phyloP scores from a whole-genome alignment of 2,888 invertebrate genomes.

The Pachliopta kotzebuea region DNA sequence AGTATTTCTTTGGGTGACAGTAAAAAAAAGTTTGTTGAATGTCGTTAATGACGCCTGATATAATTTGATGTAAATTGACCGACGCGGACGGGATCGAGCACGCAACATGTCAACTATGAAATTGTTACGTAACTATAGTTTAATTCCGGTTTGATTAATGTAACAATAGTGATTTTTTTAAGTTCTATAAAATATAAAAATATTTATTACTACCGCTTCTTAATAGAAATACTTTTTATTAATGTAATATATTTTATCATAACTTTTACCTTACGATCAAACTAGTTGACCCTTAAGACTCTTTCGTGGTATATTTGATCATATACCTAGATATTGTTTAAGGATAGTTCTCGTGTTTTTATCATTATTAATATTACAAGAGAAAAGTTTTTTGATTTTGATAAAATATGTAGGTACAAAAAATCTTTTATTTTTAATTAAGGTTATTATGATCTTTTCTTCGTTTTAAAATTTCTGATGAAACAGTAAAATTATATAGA shows the following conservation, averaged over 20 bases:
- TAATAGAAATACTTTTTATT: not conserved
- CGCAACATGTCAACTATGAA: slow-evolving; percentile 78
- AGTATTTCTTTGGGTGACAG: slow-evolving; percentile 35
- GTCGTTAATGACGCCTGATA: slow-evolving; percentile 72
- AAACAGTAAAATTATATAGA: slow-evolving; percentile 62
- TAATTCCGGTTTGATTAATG: slow-evolving; percentile 66
- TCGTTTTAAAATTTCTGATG: slow-evolving; percentile 44
- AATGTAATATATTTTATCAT: no score
- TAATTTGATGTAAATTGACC: slow-evolving; percentile 78
- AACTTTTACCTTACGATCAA: no score
- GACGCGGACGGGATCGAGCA: slow-evolving; percentile 58
- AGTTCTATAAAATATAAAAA: not conserved
- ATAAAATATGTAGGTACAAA: not conserved
- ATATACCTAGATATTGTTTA: no score
- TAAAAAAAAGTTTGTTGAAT: slow-evolving; percentile 47
- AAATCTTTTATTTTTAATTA: slow-evolving; percentile 40
- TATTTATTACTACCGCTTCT: not conserved
- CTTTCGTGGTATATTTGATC: no score
- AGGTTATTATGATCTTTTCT: slow-evolving; percentile 54
- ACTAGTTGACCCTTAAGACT: no score
- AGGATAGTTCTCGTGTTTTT: no score
- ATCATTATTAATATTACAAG: not conserved
- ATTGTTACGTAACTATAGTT: slow-evolving; percentile 69
- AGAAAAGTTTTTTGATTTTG: not conserved
- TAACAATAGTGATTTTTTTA: slow-evolving; percentile 38